These are phyloP conservation scores for Polydrusus pterygomalis DNA, from an alignment of 2,888 invertebrate genomes.

Conservation along the genomic window DNA sequence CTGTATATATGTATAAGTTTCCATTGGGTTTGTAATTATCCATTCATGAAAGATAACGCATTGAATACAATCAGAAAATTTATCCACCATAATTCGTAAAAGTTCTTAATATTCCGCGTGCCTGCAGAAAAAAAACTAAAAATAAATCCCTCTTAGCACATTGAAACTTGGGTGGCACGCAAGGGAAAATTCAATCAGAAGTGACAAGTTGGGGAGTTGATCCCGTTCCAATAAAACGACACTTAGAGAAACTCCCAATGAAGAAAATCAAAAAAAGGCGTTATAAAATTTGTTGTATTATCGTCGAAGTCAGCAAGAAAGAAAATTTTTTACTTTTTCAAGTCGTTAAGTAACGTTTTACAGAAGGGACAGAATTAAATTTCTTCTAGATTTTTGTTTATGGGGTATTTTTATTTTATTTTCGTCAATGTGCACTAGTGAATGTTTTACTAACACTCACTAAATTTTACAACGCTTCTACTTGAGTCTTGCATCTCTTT, in stretches of 20 bases:
- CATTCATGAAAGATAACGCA: not conserved
- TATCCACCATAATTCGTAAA: too few species aligned
- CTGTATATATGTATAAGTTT: too few species aligned
- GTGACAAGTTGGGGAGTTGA: constrained; percentile 47
- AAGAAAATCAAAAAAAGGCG: constrained; percentile 49
- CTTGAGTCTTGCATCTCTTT: too few species aligned
- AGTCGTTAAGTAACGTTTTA: constrained; percentile 6
- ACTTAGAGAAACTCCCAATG: constrained; percentile 43
- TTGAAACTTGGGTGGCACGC: constrained; percentile 23
- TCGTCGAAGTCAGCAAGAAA: constrained; percentile 39
- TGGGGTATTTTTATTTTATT: not conserved
- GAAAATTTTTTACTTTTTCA: constrained; percentile 26
- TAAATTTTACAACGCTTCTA: too few species aligned
- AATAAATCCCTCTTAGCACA: constrained; percentile 19
- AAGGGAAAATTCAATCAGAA: constrained; percentile 48
- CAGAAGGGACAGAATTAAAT: not conserved
- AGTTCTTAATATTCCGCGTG: not conserved
- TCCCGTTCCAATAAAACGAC: constrained; percentile 50
- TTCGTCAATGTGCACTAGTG: not conserved
- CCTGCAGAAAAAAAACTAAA: constrained; percentile 9
- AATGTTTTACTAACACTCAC: too few species aligned
- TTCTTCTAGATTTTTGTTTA: not conserved
- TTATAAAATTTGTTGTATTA: constrained; percentile 51
- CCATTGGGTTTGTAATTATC: too few species aligned
- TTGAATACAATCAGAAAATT: too few species aligned